A percentile compares a stretch with the other conserved stretches of the same genome.
Evolutionary conservation across 2,797 vertebrate genomes (phyloP).

Genomic region (Notoglanidium macrostoma): DNA sequence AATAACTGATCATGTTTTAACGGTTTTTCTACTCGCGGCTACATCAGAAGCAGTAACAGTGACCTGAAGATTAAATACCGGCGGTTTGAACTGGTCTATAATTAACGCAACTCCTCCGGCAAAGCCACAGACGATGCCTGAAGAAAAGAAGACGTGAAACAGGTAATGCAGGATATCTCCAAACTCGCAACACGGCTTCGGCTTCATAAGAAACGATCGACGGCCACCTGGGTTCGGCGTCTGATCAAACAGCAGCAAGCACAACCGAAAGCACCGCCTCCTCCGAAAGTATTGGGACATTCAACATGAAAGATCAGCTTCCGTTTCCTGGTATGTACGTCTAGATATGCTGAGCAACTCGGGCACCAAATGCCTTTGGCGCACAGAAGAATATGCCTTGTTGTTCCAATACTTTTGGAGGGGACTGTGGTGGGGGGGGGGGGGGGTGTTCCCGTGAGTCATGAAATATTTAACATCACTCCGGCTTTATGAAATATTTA

Average conservation of each 20-base stretch:
- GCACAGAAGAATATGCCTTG: not conserved
- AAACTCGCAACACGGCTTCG: not conserved
- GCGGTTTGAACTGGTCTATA: not conserved
- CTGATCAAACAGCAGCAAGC: not conserved
- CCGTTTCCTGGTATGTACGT: no score
- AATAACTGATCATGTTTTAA: not conserved
- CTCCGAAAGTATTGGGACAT: not conserved
- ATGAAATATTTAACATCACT: not conserved
- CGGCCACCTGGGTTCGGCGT: not conserved
- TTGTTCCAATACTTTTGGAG: not conserved
- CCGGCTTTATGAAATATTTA: not conserved
- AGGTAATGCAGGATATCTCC: slow-evolving; percentile 62
- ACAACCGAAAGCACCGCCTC: no score
- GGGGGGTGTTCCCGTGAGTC: not conserved
- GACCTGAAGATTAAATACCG: not conserved
- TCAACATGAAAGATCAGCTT: not conserved
- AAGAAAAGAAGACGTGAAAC: slow-evolving; percentile 47
- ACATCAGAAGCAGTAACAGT: not conserved
- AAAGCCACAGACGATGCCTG: slow-evolving; percentile 54
- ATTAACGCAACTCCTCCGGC: slow-evolving; percentile 16
- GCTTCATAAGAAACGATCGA: not conserved
- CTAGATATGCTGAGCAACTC: not conserved
- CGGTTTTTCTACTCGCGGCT: not conserved
- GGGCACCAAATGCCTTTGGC: not conserved
- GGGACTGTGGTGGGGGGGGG: no score